Conservation (phyloP, 1,140 invertebrate species). For the Artemia franciscana region DNA sequence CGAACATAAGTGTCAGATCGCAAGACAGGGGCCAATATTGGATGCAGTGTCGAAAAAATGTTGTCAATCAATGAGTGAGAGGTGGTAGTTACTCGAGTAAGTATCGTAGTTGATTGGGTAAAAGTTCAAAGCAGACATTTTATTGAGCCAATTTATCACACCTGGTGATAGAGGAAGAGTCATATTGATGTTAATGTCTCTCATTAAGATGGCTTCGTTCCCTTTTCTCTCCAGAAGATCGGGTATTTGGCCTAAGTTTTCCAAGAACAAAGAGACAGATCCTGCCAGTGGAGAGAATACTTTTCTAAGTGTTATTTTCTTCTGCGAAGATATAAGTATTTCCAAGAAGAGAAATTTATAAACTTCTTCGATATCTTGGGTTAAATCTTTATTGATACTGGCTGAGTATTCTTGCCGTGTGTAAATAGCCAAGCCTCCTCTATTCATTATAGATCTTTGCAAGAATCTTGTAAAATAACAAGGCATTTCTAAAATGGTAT, state of each 20-base stretch:
- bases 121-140: no score
- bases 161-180: no score
- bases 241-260: background rate
- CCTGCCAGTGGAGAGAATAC: background rate
- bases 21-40: no score
- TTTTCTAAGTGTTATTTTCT: background rate
- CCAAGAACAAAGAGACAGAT: background rate
- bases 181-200: no score
- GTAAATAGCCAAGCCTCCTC: background rate
- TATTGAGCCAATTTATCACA: no score
- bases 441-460: background rate
- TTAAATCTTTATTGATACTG: background rate
- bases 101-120: no score
- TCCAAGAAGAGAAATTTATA: background rate
- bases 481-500: background rate
- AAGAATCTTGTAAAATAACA: background rate
- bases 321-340: background rate
- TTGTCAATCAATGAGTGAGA: no score
- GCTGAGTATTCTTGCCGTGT: background rate
- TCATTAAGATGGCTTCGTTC: background rate
- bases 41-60: no score
- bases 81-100: no score
- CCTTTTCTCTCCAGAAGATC: background rate
- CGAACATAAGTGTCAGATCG: no score
- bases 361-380: background rate